Evolutionary conservation across 35 echinoderm and acorn worm genomes (phyloP).

Genomic region (Amphiura filiformis): DNA sequence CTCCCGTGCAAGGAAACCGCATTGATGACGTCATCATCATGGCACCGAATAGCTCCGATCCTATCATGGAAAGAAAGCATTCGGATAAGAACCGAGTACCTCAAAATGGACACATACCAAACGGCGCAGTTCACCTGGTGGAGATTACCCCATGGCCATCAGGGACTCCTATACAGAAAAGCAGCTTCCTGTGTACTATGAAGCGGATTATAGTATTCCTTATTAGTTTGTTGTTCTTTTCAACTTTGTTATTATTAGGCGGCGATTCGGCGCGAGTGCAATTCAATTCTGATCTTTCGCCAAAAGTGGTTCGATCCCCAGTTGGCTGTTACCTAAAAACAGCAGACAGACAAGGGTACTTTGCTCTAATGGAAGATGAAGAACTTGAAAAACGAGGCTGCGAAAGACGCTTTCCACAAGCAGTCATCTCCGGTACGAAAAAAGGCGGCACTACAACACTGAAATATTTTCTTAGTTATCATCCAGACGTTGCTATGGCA

Average conservation of each 20-base stretch:
- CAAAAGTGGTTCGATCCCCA: not conserved
- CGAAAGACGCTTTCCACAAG: slow-evolving; percentile 27
- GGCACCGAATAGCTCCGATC: not conserved
- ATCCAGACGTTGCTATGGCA: slow-evolving; percentile 57
- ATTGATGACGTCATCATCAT: not conserved
- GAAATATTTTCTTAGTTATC: slow-evolving; percentile 58
- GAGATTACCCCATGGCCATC: not conserved
- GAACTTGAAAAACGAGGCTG: slow-evolving; percentile 17
- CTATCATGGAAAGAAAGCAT: not conserved
- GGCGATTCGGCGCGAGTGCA: not conserved
- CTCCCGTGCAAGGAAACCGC: not conserved
- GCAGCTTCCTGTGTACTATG: not conserved
- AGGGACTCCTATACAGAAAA: not conserved
- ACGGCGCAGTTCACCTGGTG: not conserved
- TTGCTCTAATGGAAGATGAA: not conserved
- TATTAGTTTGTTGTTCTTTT: not conserved
- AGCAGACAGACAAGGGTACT: not conserved
- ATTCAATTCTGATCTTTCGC: not conserved
- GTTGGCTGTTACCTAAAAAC: not conserved
- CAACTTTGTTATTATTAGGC: not conserved
- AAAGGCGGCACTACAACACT: slow-evolving; percentile 67
- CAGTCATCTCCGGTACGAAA: slow-evolving; percentile 52
- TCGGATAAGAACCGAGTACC: not conserved
- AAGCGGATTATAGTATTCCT: not conserved
- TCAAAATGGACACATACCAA: not conserved